A percentile compares a stretch with the other conserved stretches of the same genome.
These are phyloP conservation scores for Pseudorectes ferrugineus DNA, from an alignment of 2,113 vertebrate genomes.

Conservation along the genomic window DNA sequence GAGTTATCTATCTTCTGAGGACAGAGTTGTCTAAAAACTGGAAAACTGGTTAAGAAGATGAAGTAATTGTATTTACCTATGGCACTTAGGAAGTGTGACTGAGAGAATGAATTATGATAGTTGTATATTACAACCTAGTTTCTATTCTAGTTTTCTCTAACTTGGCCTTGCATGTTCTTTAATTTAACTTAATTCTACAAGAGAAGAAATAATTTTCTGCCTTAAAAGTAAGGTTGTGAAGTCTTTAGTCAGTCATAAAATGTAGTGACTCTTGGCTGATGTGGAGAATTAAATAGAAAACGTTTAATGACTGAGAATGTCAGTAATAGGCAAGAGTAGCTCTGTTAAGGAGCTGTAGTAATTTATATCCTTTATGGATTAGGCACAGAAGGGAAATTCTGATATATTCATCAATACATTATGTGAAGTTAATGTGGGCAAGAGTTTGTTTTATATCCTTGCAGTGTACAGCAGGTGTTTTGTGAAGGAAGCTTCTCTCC, in stretches of 20 bases:
- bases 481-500: background rate
- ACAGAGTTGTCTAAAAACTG: background rate
- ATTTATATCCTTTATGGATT: background rate
- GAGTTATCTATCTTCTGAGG: background rate
- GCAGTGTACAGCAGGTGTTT: background rate
- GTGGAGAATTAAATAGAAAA: background rate
- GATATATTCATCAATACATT: background rate
- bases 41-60: background rate
- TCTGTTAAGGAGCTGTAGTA: background rate
- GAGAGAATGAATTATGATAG: background rate
- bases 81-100: background rate
- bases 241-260: background rate
- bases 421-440: background rate
- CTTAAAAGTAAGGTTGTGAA: background rate
- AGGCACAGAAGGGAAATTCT: background rate
- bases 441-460: background rate
- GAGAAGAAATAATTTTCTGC: background rate
- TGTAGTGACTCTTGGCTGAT: background rate
- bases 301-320: rapidly evolving
- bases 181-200: background rate
- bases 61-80: background rate
- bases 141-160: background rate
- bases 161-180: background rate
- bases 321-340: background rate
- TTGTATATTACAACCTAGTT: background rate